A percentile compares a stretch with the other conserved stretches of the same genome.
Conservation (phyloP, 2,113 vertebrate genomes). For the Acrocephalus arundinaceus region DNA sequence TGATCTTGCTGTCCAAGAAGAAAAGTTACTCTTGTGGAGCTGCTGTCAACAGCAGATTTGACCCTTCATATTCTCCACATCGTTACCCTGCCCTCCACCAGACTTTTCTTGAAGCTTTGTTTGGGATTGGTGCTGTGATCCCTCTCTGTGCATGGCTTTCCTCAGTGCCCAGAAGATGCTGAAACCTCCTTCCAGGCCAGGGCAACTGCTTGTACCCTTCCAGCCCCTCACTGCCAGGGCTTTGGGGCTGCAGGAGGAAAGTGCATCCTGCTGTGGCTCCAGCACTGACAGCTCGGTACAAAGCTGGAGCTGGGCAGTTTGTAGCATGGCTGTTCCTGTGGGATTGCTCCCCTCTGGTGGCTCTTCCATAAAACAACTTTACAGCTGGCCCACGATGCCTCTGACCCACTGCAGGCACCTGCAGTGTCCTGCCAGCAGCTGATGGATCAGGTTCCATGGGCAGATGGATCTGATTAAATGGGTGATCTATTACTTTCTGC, state of each 20-base stretch:
- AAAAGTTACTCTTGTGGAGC: background rate
- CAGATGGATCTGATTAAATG: background rate
- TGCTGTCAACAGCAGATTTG: background rate
- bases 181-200: background rate
- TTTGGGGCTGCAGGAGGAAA: background rate
- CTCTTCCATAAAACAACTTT: background rate
- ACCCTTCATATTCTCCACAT: background rate
- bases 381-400: background rate
- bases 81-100: background rate
- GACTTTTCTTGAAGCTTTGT: background rate
- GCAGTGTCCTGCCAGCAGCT: background rate
- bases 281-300: fast-evolving
- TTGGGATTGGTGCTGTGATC: background rate
- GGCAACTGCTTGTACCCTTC: background rate
- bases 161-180: background rate
- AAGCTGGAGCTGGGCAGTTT: background rate
- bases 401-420: background rate
- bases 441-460: background rate
- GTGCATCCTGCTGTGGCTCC: background rate
- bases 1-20: background rate
- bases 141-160: background rate
- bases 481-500: background rate
- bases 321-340: background rate
- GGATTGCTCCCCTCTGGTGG: background rate
- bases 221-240: background rate